These are phyloP conservation scores for Drosophila algonquin DNA, from an alignment of 2,888 invertebrate genomes.

Conservation along the genomic window DNA sequence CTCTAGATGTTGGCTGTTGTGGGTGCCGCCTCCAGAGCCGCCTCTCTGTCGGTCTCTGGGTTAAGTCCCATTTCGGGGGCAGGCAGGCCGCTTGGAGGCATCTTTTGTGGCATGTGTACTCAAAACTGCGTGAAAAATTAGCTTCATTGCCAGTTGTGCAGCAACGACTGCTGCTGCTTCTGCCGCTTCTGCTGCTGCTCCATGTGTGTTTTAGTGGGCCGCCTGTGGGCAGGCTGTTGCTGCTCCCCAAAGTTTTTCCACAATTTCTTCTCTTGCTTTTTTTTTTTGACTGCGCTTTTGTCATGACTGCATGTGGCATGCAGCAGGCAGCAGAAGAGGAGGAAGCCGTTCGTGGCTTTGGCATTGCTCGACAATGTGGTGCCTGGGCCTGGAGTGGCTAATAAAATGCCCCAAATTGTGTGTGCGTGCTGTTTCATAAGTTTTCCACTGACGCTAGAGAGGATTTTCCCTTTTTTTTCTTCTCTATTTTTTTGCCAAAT, in stretches of 20 bases:
- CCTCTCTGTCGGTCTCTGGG: slow-evolving; percentile 15
- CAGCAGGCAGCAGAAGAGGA: slow-evolving; percentile 33
- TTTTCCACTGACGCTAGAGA: slow-evolving; percentile 16
- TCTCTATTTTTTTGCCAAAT: slow-evolving; percentile 2
- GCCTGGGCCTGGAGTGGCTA: slow-evolving; percentile 33
- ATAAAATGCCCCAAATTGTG: slow-evolving; percentile 50
- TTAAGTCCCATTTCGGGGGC: slow-evolving; percentile 13
- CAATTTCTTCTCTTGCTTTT: slow-evolving; percentile 4
- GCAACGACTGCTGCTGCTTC: slow-evolving; percentile 17
- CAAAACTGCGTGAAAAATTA: slow-evolving; percentile 71
- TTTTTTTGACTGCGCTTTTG: slow-evolving; percentile 45
- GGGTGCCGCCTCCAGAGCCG: background rate
- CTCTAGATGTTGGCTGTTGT: slow-evolving; percentile 34
- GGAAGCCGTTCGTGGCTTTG: slow-evolving; percentile 54
- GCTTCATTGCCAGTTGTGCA: slow-evolving; percentile 56
- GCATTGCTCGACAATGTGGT: slow-evolving; percentile 38
- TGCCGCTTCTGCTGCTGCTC: slow-evolving; percentile 16
- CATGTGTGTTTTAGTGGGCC: slow-evolving; percentile 11
- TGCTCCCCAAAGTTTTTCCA: slow-evolving; percentile 32
- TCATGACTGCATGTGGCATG: slow-evolving; percentile 43
- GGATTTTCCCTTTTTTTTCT: background rate
- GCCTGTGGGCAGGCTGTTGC: slow-evolving; percentile 24
- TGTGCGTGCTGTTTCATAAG: slow-evolving; percentile 45
- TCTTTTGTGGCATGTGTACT: slow-evolving; percentile 54
- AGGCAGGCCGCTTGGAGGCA: slow-evolving; percentile 33